phyloP scores from a whole-genome alignment of 2,797 vertebrate genomes.

The Coendou prehensilis region DNA sequence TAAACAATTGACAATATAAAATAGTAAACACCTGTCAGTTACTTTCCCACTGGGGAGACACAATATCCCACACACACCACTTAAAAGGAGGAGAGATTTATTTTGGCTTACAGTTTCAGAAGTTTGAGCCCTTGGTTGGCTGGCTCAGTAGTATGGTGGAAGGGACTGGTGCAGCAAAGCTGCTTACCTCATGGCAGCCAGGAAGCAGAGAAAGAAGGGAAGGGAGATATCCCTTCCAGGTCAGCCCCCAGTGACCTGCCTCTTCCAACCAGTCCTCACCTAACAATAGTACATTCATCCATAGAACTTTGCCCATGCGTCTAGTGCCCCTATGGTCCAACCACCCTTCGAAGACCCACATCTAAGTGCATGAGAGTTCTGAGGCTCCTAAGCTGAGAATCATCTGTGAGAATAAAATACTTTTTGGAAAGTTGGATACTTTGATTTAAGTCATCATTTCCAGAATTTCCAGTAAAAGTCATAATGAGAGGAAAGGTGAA shows the following conservation, averaged over 20 bases:
- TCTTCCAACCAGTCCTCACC: not conserved
- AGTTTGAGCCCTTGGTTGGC: not conserved
- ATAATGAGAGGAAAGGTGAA: not conserved
- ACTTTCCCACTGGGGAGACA: not conserved
- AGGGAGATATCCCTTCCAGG: not conserved
- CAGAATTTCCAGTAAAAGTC: constrained; percentile 12
- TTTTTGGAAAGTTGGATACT: constrained; percentile 3
- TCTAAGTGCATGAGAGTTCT: not conserved
- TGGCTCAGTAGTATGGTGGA: not conserved
- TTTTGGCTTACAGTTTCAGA: not conserved
- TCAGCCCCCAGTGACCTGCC: not conserved
- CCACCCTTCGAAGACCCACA: not conserved
- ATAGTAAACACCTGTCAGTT: not conserved
- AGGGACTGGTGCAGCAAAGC: not conserved
- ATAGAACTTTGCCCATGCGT: not conserved
- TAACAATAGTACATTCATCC: not conserved
- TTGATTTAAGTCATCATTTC: constrained; percentile 1
- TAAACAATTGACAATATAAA: not conserved
- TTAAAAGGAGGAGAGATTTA: not conserved
- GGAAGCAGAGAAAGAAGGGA: not conserved
- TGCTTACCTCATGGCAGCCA: not conserved
- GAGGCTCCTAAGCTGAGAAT: not conserved
- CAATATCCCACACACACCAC: not conserved
- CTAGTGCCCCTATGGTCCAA: not conserved
- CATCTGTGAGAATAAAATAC: not conserved